A percentile compares a stretch with the other conserved stretches of the same genome.
These are phyloP conservation scores for Melitaea athalia DNA, from an alignment of 2,888 invertebrate species.

Conservation along the genomic window DNA sequence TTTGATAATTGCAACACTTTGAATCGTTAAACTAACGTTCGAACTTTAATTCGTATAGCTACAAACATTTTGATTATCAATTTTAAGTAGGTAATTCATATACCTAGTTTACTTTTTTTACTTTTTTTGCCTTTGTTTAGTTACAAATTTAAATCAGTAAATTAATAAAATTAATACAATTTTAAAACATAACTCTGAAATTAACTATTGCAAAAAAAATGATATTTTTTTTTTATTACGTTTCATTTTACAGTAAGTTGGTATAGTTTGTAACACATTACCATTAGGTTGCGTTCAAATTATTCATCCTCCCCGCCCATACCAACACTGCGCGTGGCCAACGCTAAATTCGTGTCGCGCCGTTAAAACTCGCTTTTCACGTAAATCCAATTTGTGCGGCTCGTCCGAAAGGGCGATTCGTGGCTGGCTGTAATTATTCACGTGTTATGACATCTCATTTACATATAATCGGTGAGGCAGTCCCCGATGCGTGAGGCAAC, in stretches of 20 bases:
- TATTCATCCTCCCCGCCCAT: constrained; percentile 13
- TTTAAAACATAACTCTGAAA: not conserved
- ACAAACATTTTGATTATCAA: no score
- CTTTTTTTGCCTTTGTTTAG: no score
- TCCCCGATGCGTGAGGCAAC: constrained; percentile 76
- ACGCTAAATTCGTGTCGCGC: constrained; percentile 62
- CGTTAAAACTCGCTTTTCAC: constrained; percentile 74
- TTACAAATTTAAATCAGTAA: no score
- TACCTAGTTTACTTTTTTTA: no score
- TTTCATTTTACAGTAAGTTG: not conserved
- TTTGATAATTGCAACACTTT: constrained; percentile 9
- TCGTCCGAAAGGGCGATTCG: constrained; percentile 77
- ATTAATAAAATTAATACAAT: no score
- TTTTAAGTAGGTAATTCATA: no score
- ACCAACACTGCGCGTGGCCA: constrained; percentile 44
- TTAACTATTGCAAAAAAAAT: not conserved
- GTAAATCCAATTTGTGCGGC: constrained; percentile 79
- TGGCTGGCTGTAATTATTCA: constrained; percentile 80
- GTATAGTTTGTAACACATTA: not conserved
- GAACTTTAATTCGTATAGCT: no score
- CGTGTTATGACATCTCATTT: constrained; percentile 82
- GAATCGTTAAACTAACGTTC: no score
- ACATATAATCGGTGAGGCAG: constrained; percentile 79
- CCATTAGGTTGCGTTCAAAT: not conserved
- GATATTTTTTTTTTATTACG: no score